phyloP scores from a whole-genome alignment of 2,888 invertebrate species.

The Xanthorhoe designata region DNA sequence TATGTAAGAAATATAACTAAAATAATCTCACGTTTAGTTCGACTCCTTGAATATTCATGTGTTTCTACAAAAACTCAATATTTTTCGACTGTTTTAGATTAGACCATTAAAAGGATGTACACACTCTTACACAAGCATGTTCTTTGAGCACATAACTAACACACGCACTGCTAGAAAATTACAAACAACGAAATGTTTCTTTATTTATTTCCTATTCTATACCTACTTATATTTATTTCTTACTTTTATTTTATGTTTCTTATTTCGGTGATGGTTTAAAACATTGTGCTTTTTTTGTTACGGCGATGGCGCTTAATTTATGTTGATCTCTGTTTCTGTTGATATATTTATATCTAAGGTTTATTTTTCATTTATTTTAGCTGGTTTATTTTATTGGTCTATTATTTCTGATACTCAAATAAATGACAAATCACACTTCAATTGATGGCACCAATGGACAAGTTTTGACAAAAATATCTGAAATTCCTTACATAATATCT shows the following conservation, averaged over 20 bases:
- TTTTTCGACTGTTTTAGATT: background rate
- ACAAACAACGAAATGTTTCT: constrained; percentile 1
- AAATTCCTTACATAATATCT: background rate
- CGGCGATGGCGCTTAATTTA: background rate
- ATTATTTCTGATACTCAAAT: background rate
- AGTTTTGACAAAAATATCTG: constrained; percentile 23
- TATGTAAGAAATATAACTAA: no score
- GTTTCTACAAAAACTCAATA: background rate
- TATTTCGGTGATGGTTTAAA: background rate
- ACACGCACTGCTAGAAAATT: constrained; percentile 3
- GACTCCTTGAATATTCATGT: background rate
- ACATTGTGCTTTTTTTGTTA: background rate
- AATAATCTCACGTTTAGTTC: background rate
- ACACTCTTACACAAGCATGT: constrained; percentile 5
- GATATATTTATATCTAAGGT: background rate
- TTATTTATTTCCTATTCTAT: constrained; percentile 1
- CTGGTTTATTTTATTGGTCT: background rate
- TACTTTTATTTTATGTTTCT: background rate
- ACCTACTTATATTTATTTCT: background rate
- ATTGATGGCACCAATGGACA: background rate
- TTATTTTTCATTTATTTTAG: background rate
- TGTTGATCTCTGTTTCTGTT: background rate
- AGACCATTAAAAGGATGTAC: background rate
- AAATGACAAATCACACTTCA: constrained; percentile 9
- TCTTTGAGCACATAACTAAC: constrained; percentile 10